Evolutionary conservation across 2,888 invertebrate genomes (phyloP).

Genomic region (Callinectes sapidus): DNA sequence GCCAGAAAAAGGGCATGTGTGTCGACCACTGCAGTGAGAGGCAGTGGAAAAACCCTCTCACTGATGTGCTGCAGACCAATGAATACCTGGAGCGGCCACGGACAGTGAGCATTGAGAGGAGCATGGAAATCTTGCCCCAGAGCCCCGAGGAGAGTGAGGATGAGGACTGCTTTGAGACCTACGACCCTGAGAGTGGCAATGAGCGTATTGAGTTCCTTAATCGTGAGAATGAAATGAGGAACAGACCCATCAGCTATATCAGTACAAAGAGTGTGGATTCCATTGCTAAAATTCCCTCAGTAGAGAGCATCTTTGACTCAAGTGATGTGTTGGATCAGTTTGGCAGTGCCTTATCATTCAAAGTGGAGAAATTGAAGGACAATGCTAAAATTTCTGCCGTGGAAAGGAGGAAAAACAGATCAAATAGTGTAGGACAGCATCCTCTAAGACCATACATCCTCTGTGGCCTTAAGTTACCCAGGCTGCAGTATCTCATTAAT

Average conservation of each 20-base stretch:
- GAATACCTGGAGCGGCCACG: conserved; percentile 50
- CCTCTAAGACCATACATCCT: conserved; percentile 30
- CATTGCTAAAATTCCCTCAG: conserved; percentile 39
- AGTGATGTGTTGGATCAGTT: conserved; percentile 58
- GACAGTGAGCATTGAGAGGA: conserved; percentile 53
- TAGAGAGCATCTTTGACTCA: conserved; percentile 45
- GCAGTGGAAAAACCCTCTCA: conserved; percentile 55
- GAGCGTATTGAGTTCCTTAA: conserved; percentile 53
- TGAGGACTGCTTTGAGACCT: conserved; percentile 52
- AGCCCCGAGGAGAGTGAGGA: conserved; percentile 52
- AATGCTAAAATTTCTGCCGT: not conserved
- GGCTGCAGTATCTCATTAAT: conserved; percentile 42
- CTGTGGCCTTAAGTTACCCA: conserved; percentile 57
- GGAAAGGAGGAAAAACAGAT: conserved; percentile 32
- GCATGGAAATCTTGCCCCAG: conserved; percentile 50
- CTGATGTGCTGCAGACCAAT: conserved; percentile 48
- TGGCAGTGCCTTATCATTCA: conserved; percentile 55
- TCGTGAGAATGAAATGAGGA: conserved; percentile 45
- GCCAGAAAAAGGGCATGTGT: not conserved
- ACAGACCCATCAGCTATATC: conserved; percentile 49
- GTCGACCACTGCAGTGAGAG: conserved; percentile 22
- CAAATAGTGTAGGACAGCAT: not conserved
- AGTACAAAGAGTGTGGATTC: conserved; percentile 56
- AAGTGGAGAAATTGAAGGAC: conserved; percentile 48
- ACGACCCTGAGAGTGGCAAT: conserved; percentile 53